phyloP scores from a whole-genome alignment of 2,113 vertebrate species.

The Tetrao urogallus region DNA sequence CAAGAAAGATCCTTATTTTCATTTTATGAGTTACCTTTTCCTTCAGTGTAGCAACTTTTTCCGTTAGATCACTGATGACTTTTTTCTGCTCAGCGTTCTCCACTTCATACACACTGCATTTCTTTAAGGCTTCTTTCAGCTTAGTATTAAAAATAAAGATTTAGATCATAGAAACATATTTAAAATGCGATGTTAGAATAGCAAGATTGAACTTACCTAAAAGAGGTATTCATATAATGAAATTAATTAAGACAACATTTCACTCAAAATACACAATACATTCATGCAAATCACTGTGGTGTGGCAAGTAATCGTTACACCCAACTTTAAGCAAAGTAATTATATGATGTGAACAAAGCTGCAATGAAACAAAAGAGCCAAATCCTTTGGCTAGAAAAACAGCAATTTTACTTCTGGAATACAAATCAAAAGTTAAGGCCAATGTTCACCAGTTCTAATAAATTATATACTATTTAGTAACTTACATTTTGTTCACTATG shows the following conservation, averaged over 20 bases:
- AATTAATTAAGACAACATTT: background rate
- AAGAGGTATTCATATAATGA: background rate
- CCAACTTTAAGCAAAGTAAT: background rate
- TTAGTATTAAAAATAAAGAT: constrained; percentile 51
- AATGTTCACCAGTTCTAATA: background rate
- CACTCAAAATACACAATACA: background rate
- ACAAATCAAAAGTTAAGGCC: background rate
- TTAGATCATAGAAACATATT: background rate
- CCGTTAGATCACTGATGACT: constrained; percentile 79
- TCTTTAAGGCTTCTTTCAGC: constrained; percentile 80
- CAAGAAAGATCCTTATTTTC: background rate
- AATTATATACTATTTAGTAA: background rate
- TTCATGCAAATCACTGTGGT: background rate
- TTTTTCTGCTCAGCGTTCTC: constrained; percentile 80
- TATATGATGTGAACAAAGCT: background rate
- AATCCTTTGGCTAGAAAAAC: background rate
- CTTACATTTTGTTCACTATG: constrained; percentile 83
- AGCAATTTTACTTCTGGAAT: background rate
- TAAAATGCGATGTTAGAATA: background rate
- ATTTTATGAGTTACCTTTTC: constrained; percentile 82
- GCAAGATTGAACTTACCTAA: background rate
- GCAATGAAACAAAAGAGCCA: background rate
- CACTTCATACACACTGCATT: constrained; percentile 78
- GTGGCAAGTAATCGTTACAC: background rate
- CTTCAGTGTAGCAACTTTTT: constrained; percentile 81